Base-by-base conservation (phyloP, 2,888 invertebrate species). In the Drosophila antonietae region DNA sequence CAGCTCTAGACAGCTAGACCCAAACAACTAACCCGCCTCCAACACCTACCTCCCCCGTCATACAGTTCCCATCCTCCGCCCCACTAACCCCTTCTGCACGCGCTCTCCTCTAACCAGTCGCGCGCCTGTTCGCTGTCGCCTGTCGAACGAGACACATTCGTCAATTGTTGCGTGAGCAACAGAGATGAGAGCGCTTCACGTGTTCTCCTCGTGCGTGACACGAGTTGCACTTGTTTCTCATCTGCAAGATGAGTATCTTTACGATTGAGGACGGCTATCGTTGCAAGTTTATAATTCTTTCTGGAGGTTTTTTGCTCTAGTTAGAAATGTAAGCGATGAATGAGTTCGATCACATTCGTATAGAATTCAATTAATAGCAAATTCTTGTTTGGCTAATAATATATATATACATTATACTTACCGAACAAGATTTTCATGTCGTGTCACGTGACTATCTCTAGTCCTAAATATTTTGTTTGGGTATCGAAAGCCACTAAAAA, bases 401-500 rank as follows among this genome's bases (percentile, higher is more conserved):
- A n/a, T n/a, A n/a, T n/a, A n/a, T n/a, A n/a, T n/a, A n/a, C n/a
- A n/a, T n/a, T n/a, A n/a, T n/a, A n/a, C n/a, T n/a, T n/a, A n/a
- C n/a, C n/a, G n/a, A n/a, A n/a, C n/a, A n/a, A 20, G 20, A 49
- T 18, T 14, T 12, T 51, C 18, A 18, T 51, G 33, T 28, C 69
- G 60, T 67, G 51, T 60, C 68, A 68, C 67, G 56, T 20, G 18
- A 6, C n/a, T 47, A 49, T 43, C 68, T 14, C 68, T n/a, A 49
- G 49, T 39, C 14, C 39, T 31, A 55, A 31, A 49, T 59, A 55
- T 51, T 28, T 41, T 67, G 49, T 67, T 46, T 72, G 72, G 72
- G 71, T 64, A 71, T 72, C 73, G 73, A 67, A 73, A 60, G 73
- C 73, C 77, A 80, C 77, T 78, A 78, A 78, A 78, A 77, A 79